Evolutionary conservation across 1,140 invertebrate species (phyloP).

Genomic region (Cotesia chilonis): DNA sequence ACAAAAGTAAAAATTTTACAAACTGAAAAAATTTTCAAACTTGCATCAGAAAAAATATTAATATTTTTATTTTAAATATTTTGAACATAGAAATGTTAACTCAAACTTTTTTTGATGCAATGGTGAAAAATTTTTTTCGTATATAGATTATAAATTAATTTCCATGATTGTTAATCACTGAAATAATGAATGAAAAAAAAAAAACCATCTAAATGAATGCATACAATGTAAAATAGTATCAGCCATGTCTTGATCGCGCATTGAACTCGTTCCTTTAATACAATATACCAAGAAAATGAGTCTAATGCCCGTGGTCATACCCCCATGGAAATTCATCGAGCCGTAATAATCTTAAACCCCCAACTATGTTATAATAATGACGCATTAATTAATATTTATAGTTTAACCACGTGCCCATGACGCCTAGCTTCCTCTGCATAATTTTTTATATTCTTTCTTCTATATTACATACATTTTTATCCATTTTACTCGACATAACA

Average conservation of each 20-base stretch:
- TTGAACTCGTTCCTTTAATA: conserved; percentile 23
- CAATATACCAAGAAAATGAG: not conserved
- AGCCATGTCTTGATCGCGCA: conserved; percentile 17
- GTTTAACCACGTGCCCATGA: conserved; percentile 43
- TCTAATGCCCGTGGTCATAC: conserved; percentile 30
- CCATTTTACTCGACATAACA: not conserved
- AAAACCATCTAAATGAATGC: not conserved
- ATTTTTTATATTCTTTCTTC: conserved; percentile 34
- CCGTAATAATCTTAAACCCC: conserved; percentile 39
- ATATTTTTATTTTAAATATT: too few relatives aligned
- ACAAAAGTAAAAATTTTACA: too few relatives aligned
- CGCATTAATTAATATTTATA: conserved; percentile 55
- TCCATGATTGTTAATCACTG: not conserved
- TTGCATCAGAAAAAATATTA: too few relatives aligned
- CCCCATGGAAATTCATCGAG: conserved; percentile 42
- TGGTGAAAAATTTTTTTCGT: too few relatives aligned
- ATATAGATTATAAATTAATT: too few relatives aligned
- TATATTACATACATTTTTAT: conserved; percentile 6
- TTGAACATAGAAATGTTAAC: too few relatives aligned
- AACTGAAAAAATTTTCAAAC: too few relatives aligned
- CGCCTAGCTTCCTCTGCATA: conserved; percentile 42
- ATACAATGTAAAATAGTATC: not conserved
- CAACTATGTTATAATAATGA: conserved; percentile 40
- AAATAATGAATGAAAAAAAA: conserved; percentile 5
- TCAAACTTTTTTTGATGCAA: too few relatives aligned